Evolutionary conservation across 1,140 invertebrate genomes (phyloP).

Genomic region (Thaumatotibia leucotreta): DNA sequence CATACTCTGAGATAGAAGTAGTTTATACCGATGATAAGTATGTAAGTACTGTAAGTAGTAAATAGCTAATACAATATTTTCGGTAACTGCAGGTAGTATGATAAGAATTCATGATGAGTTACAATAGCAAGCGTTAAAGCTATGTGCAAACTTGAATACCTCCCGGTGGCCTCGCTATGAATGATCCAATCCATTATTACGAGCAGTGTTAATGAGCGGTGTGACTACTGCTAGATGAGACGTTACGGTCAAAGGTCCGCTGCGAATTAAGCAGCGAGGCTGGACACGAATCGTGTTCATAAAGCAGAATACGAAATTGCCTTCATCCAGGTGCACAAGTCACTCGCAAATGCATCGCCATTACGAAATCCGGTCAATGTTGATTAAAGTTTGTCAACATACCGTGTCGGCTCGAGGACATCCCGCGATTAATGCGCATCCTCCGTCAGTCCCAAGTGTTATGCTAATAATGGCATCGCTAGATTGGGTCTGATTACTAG

Average conservation of each 20-base stretch:
- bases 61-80: no score
- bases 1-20: not conserved
- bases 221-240: not conserved
- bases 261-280: not conserved
- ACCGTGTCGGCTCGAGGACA: not conserved
- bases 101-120: not conserved
- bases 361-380: slow-evolving; percentile 1
- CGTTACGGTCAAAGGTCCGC: not conserved
- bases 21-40: not conserved
- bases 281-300: not conserved
- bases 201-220: slow-evolving; percentile 1
- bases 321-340: not conserved
- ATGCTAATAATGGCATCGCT: slow-evolving; percentile 12
- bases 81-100: not conserved
- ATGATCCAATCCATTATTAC: not conserved
- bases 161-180: not conserved
- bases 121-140: not conserved
- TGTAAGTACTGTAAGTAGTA: not conserved
- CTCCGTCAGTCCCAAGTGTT: not conserved
- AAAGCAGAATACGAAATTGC: not conserved
- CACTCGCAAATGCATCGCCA: not conserved
- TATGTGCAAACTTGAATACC: not conserved
- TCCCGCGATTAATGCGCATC: slow-evolving; percentile 8
- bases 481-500: slow-evolving; percentile 32
- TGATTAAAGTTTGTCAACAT: slow-evolving; percentile 14